phyloP scores from a whole-genome alignment of 2,113 vertebrate genomes.

The Echinops telfairi region DNA sequence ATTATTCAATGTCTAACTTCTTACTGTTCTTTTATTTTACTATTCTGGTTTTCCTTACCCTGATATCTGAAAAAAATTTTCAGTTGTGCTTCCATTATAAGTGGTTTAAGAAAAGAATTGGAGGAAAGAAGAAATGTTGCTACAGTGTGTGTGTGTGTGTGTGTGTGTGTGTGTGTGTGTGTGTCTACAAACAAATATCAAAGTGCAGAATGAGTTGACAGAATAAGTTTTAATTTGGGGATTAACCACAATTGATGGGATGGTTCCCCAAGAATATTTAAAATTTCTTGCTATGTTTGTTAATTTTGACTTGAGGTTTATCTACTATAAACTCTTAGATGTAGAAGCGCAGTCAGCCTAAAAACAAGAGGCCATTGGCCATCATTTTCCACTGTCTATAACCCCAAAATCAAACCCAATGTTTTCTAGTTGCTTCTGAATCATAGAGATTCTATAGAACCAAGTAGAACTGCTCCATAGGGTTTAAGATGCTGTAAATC shows the following conservation, averaged over 20 bases:
- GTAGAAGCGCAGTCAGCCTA: not conserved
- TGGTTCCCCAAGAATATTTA: not conserved
- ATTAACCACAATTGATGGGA: too few relatives aligned
- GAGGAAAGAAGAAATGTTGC: not conserved
- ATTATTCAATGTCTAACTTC: not conserved
- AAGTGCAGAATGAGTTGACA: too few relatives aligned
- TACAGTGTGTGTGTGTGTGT: too few relatives aligned
- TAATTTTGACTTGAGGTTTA: not conserved
- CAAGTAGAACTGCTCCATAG: too few relatives aligned
- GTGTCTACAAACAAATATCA: not conserved
- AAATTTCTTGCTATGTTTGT: not conserved
- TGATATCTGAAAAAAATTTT: slow-evolving; percentile 37
- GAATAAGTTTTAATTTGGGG: too few relatives aligned
- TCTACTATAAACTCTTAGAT: slow-evolving; percentile 10
- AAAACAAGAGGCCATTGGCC: not conserved
- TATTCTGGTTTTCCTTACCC: not conserved
- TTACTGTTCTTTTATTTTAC: not conserved
- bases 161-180: too few relatives aligned
- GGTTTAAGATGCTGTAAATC: too few relatives aligned
- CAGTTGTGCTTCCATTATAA: not conserved
- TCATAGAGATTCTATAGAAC: too few relatives aligned
- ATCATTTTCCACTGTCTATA: not conserved
- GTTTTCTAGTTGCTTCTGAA: too few relatives aligned
- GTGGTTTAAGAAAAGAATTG: not conserved
- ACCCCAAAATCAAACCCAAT: too few relatives aligned